These are phyloP conservation scores for Troides aeacus DNA, from an alignment of 2,888 invertebrate genomes.

Conservation along the genomic window DNA sequence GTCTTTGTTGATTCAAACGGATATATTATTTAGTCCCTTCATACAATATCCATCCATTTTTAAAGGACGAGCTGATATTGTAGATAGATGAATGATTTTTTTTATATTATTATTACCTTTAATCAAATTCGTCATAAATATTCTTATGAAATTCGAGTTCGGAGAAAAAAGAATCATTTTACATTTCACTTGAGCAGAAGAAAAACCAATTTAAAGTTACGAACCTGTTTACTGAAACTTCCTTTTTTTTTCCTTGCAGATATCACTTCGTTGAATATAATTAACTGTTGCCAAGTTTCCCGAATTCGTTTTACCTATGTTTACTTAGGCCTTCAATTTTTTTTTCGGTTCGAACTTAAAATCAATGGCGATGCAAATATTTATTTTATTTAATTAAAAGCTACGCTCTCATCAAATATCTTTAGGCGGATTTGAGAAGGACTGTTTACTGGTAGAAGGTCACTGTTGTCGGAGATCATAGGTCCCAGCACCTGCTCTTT, in stretches of 20 bases:
- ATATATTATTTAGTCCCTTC: too few relatives aligned
- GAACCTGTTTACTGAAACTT: conserved; percentile 52
- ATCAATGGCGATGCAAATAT: neutral
- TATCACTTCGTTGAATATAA: conserved; percentile 57
- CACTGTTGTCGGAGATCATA: too few relatives aligned
- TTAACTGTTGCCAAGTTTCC: conserved; percentile 48
- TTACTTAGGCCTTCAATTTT: conserved; percentile 35
- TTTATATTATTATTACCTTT: neutral
- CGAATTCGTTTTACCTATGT: conserved; percentile 39
- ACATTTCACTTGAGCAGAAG: conserved; percentile 42
- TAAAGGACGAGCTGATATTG: too few relatives aligned
- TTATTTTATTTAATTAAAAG: neutral
- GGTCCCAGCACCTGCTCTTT: too few relatives aligned
- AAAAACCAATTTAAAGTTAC: conserved; percentile 62
- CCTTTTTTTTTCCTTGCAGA: conserved; percentile 50
- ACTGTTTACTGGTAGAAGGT: neutral
- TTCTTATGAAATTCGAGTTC: neutral
- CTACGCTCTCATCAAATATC: neutral
- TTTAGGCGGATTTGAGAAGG: neutral
- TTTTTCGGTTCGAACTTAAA: conserved; percentile 22
- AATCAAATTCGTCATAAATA: neutral
- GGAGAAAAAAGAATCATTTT: conserved; percentile 28
- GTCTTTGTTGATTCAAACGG: too few relatives aligned
- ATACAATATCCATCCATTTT: too few relatives aligned
- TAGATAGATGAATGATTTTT: neutral